Percentiles rank a stretch among this genome's conserved stretches.
Conservation (phyloP, 64 coral and sea anemone genomes). For the Orbicella faveolata region DNA sequence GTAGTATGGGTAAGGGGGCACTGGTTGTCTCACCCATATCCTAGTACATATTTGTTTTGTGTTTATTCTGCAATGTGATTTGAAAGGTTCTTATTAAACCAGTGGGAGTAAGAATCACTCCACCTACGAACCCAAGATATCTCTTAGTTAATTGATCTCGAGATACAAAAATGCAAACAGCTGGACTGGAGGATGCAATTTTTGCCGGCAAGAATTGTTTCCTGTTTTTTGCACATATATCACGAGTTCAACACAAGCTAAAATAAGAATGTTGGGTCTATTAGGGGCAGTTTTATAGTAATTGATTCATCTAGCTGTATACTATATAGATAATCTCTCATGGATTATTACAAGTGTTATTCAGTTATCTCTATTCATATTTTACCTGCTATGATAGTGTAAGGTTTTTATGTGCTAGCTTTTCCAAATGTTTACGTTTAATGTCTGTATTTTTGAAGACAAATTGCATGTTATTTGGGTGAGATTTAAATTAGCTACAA, state of each 20-base stretch:
- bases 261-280: neutral
- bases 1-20: no score
- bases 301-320: neutral
- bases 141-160: neutral
- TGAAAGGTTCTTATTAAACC: no score
- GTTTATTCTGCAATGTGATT: no score
- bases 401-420: neutral
- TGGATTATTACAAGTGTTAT: neutral
- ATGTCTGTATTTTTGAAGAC: no score
- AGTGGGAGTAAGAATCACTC: neutral
- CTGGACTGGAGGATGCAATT: slow-evolving; percentile 13
- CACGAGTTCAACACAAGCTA: neutral
- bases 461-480: no score
- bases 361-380: neutral
- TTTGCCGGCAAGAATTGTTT: slow-evolving; percentile 17
- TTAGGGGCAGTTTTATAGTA: neutral
- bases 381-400: neutral
- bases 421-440: neutral
- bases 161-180: neutral
- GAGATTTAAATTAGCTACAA: no score
- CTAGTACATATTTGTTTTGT: no score
- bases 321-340: neutral
- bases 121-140: neutral
- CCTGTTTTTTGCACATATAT: neutral
- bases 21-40: no score